These are phyloP conservation scores for Yponomeuta evonymella DNA, from an alignment of 2,888 invertebrate genomes.

Conservation along the genomic window DNA sequence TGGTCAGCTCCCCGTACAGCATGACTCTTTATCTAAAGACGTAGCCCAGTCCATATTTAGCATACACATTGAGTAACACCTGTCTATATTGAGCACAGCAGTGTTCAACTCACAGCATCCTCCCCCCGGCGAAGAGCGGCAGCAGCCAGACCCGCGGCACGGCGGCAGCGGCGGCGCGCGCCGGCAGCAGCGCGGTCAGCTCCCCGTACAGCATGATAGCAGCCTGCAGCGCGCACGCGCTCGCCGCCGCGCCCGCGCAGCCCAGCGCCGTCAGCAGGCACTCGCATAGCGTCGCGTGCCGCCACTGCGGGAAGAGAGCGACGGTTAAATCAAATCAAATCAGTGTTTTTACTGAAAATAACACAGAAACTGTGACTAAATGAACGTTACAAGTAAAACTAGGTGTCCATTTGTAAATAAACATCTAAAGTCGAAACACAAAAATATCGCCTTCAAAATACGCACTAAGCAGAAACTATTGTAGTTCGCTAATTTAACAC, in stretches of 20 bases:
- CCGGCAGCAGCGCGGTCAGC: constrained; percentile 76
- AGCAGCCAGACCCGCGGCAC: constrained; percentile 58
- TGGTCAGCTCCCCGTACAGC: constrained; percentile 78
- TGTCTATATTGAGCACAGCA: not conserved
- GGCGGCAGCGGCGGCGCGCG: constrained; percentile 56
- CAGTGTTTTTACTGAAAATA: too few relatives aligned
- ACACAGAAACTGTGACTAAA: too few relatives aligned
- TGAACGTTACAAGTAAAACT: too few relatives aligned
- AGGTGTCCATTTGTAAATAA: too few relatives aligned
- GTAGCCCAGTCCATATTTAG: too few relatives aligned
- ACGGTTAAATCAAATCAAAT: too few relatives aligned
- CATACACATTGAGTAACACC: too few relatives aligned
- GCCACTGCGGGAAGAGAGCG: constrained; percentile 45
- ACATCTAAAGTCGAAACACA: too few relatives aligned
- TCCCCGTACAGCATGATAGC: constrained; percentile 79
- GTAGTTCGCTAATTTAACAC: too few relatives aligned
- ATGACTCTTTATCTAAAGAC: constrained; percentile 37
- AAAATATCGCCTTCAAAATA: too few relatives aligned
- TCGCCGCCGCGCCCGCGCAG: constrained; percentile 36
- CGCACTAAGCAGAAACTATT: too few relatives aligned
- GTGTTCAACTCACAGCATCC: constrained; percentile 58
- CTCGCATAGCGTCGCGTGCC: constrained; percentile 53
- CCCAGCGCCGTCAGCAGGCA: constrained; percentile 37
- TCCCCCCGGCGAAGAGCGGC: constrained; percentile 68
- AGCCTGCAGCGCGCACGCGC: constrained; percentile 61